Evolutionary conservation across 2,888 invertebrate species (phyloP), one percentile per base, ranked within the genome.

Genomic region (Ariolimax columbianus): DNA sequence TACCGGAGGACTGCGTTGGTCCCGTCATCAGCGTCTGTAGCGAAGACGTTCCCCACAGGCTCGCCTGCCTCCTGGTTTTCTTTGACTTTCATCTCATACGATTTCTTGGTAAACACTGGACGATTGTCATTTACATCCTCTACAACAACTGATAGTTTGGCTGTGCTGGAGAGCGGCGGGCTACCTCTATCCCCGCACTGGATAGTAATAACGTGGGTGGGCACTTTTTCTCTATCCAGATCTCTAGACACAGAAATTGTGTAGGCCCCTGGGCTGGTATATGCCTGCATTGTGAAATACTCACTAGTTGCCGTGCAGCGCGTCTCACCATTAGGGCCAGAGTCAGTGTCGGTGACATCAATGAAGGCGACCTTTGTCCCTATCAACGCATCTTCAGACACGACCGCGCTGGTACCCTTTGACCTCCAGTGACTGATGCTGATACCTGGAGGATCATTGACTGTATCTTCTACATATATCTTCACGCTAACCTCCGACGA

Each of bases 111-210:
- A 82, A 88, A 88, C 77, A 59, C n/a, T 1, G 88, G 88, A 0
- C 83, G 30, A 80, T 87, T 84, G 85, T 88, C 88, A 77, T 88
- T 88, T 17, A 86, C 86, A 66, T 88, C 88, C 17, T 82, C 84
- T 14, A 88, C 86, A 23, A 80, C 72, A 66, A 88, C 81, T 14
- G 73, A 83, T 47, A 88, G 78, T 55, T 80, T 77, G 26, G 70
- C 80, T 11, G 70, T 68, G 26, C 85, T 85, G 36, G 86, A 68
- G 59, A 87, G 83, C 3, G 88, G 87, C 0, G 88, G 88, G 3
- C 72, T 84, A n/a, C 88, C 88, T 19, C 80, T 79, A 33, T 88
- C 88, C 0, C 40, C 26, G 43, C 88, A 88, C 47, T 77, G 68
- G 36, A 88, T 85, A 19, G 55, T 75, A 38, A 88, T 55, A 30